Evolutionary conservation across 2,113 vertebrate genomes (phyloP), one percentile per base, ranked within the genome.

Genomic region (Ondatra zibethicus): DNA sequence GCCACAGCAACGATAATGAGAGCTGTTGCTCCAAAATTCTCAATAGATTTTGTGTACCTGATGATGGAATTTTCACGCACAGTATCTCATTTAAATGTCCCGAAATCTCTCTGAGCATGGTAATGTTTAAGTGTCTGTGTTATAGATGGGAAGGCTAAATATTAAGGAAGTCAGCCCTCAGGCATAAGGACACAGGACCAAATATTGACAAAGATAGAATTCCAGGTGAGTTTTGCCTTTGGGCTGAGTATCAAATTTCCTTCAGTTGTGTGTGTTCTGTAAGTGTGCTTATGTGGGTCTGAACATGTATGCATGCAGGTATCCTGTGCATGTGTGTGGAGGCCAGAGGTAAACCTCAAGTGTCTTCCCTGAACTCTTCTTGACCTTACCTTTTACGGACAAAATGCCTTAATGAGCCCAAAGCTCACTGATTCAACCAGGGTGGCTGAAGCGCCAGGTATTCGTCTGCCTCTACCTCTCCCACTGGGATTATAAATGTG

Each of bases 31-130:
- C 45, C 39, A 39, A 61, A 93, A 76, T 72, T 36, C 68, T 80
- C 68, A 14, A 45, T 63, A 66, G 3, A 80, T 81, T 84, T 65
- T 68, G 58, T 52, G 39, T 7, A 77, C 36, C 73, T 16, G 36
- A 17, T 42, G 27, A 50, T 52, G 39, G n/a, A 25, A 3, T 52
- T 92, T 85, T 36, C 36, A 66, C 23, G 33, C 33, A 21, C 73
- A 61, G 63, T 4, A 19, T 88, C 61, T 89, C 65, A 73, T 45
- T 90, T 88, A 72, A 92, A 89, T 97, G 2, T 89, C 19, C 72
- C 4, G 23, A 7, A 68, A 36, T 39, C 27, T 3, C 36, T 29
- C 33, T 47, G 65, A 80, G 10, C 1, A 19, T 29, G 2, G 29
- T 82, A 50, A 3, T 81, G 1, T 72, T 68, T 89, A 29, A 42